Percentiles rank a stretch among this genome's conserved stretches.
Conservation (phyloP, 2,797 vertebrate species). For the Pogoniulus pusillus region DNA sequence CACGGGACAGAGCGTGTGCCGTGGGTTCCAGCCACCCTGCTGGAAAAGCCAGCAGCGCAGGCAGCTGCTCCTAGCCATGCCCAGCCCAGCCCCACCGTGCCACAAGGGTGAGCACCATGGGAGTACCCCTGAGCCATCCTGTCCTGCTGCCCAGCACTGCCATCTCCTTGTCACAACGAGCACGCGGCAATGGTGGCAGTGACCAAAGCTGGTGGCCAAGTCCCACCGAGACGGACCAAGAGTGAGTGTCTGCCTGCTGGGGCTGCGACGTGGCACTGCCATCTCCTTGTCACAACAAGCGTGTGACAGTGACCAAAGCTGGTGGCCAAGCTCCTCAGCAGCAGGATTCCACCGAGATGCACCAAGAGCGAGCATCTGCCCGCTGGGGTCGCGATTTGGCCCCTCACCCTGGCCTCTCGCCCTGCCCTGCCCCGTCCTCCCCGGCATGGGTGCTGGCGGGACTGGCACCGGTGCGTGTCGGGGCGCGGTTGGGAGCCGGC, state of each 20-base stretch:
- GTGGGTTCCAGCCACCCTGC: neutral
- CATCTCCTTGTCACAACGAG: neutral
- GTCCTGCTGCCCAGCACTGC: neutral
- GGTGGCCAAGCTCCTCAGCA: neutral
- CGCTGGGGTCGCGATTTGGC: rapidly evolving
- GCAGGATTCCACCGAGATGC: neutral
- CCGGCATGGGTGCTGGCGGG: neutral
- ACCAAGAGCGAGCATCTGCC: rapidly evolving
- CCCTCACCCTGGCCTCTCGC: neutral
- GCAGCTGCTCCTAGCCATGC: neutral
- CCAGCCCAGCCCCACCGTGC: neutral
- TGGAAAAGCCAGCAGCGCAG: neutral
- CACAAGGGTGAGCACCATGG: neutral
- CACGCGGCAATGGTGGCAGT: neutral
- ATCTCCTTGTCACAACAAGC: neutral
- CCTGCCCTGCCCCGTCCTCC: neutral
- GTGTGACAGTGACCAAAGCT: rapidly evolving
- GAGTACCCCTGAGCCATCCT: neutral
- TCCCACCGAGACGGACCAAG: rapidly evolving
- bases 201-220: neutral
- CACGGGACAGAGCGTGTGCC: rapidly evolving
- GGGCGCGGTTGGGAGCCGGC: neutral
- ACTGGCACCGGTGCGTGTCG: neutral
- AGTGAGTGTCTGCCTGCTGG: neutral
- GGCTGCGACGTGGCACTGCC: neutral